Evolutionary conservation across 1,140 invertebrate genomes (phyloP), one percentile per base, ranked within the genome.

Genomic region (Adelges cooleyi): DNA sequence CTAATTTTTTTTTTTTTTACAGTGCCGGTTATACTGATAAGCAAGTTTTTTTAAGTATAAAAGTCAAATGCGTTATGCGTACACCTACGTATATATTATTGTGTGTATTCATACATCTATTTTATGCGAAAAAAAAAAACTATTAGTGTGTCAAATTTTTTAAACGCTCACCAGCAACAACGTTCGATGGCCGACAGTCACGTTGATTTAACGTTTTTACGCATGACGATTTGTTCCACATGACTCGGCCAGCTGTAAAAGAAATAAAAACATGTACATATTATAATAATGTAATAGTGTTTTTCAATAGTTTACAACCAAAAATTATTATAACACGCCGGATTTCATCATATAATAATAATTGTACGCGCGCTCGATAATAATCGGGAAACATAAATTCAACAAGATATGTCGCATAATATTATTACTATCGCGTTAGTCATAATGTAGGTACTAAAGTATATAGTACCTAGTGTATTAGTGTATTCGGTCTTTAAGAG

Each of bases 191-290:
- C 40, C 25, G 38, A 44, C 54, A 40, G 23, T 59, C 54, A 59
- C 54, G 53, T 56, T 44, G 53, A 56, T 56, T 56, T 17, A 59
- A 59, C 38, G 54, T 44, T 59, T 59, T 59, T 59, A 46, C 54
- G 40, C 54, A n/a, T 27, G 40, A 25, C 54, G 38, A 59, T 59
- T 44, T 23, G 54, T 59, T 59, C 54, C 54, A 59, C 54, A 44
- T 59, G 54, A 59, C 40, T 51, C 38, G 54, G 40, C 10, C n/a
- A 59, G 54, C 40, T 44, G 54, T 8, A 59, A 56, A 56, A 27
- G 42, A 42, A 56, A 44, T 25, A 54, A 38, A 40, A 27, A 40
- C 38, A 54, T 54, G 36, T 54, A n/a, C n/a, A n/a, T n/a, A n/a
- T n/a, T n/a, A n/a, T n/a, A n/a, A n/a, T n/a, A 56, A 44, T 38